Evolutionary conservation across 1,140 invertebrate genomes (phyloP).

Genomic region (Pantala flavescens): DNA sequence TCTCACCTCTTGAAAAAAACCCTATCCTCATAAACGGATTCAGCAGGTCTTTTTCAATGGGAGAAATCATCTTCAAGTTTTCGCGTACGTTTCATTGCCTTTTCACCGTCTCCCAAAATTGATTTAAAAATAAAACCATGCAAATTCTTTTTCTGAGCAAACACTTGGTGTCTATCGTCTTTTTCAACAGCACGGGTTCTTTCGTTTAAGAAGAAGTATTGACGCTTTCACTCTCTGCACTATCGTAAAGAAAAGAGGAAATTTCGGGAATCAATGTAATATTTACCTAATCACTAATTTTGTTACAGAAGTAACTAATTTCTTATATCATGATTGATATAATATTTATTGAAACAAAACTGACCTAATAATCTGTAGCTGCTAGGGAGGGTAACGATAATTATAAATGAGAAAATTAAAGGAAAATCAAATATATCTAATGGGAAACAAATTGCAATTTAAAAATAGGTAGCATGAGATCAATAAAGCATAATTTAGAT

Average conservation of each 20-base stretch:
- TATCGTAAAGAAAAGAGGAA: background rate
- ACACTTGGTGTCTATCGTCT: background rate
- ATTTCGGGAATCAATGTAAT: too few relatives aligned
- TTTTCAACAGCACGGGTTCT: background rate
- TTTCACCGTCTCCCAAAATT: background rate
- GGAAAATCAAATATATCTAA: too few relatives aligned
- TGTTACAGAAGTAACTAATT: too few relatives aligned
- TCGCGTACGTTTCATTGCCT: background rate
- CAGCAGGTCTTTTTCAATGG: background rate
- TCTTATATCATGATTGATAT: too few relatives aligned
- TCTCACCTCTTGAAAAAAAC: background rate
- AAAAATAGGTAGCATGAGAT: too few relatives aligned
- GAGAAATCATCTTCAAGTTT: background rate
- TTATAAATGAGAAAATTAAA: too few relatives aligned
- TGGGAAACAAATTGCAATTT: too few relatives aligned
- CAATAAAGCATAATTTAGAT: too few relatives aligned
- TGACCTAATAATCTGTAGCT: too few relatives aligned
- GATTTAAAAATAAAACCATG: background rate
- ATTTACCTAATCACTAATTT: too few relatives aligned
- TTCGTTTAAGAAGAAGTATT: background rate
- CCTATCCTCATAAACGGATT: background rate
- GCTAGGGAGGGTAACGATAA: too few relatives aligned
- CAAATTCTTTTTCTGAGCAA: background rate
- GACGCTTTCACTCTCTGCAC: background rate
- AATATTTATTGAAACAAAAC: too few relatives aligned